These are phyloP conservation scores for Neodiprion pinetum DNA, from an alignment of 1,140 invertebrate species.

Conservation along the genomic window DNA sequence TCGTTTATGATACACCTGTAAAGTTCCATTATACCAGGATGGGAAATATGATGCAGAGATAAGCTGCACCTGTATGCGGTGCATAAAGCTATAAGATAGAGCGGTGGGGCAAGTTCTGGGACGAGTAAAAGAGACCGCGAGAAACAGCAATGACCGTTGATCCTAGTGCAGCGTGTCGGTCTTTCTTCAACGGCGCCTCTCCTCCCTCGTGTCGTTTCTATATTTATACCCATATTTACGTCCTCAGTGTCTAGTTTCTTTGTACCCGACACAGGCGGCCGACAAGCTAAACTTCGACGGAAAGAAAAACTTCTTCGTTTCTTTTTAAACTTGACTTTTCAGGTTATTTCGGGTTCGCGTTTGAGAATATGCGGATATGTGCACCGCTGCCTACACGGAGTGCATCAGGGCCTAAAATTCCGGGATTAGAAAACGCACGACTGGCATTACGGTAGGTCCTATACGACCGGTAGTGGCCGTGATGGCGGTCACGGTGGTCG, in stretches of 20 bases:
- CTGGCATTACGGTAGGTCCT: not conserved
- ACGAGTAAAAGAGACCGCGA: not conserved
- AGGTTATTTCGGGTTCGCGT: slow-evolving; percentile 7
- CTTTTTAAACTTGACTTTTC: slow-evolving; percentile 3
- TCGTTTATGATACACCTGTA: too few species aligned
- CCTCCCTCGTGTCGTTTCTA: not conserved
- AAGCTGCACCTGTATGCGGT: too few species aligned
- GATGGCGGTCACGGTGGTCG: slow-evolving; percentile 3
- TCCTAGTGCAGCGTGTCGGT: not conserved
- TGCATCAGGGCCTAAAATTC: slow-evolving; percentile 2
- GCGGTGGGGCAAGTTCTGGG: not conserved
- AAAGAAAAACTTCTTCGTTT: not conserved
- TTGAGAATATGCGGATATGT: not conserved
- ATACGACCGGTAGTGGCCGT: slow-evolving; percentile 3
- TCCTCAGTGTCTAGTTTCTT: not conserved
- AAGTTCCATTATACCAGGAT: too few species aligned
- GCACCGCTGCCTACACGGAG: not conserved
- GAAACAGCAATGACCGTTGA: not conserved
- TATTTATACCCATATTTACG: slow-evolving; percentile 3
- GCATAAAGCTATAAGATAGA: too few species aligned
- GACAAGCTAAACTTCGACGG: not conserved
- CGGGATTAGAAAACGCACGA: not conserved
- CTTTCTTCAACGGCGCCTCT: not conserved
- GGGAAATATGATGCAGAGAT: too few species aligned
- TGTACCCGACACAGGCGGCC: not conserved